Percentiles rank a stretch among this genome's conserved stretches.
phyloP scores from a whole-genome alignment of 2,113 vertebrate species.

The Muscicapa adusta region DNA sequence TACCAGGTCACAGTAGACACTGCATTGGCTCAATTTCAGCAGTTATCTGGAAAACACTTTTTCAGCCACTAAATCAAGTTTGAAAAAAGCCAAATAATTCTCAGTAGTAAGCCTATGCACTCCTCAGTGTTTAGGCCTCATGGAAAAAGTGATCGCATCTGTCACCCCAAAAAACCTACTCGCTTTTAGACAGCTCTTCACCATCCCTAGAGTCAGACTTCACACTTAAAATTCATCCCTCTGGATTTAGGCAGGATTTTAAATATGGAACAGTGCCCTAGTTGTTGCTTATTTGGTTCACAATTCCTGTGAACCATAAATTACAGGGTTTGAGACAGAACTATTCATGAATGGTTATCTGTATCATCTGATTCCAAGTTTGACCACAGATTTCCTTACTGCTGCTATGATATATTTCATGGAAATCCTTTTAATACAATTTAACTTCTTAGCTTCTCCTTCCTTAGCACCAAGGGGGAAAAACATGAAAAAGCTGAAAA shows the following conservation, averaged over 20 bases:
- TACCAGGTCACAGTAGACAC: neutral
- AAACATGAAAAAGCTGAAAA: neutral
- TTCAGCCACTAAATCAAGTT: constrained; percentile 36
- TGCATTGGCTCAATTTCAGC: constrained; percentile 23
- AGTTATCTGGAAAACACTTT: constrained; percentile 49
- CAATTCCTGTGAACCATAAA: neutral
- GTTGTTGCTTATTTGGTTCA: neutral
- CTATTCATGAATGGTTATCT: neutral
- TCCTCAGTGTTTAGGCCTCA: neutral
- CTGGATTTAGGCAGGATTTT: neutral
- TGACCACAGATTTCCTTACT: neutral
- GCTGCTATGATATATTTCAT: neutral
- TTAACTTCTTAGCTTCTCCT: neutral
- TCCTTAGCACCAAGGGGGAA: neutral
- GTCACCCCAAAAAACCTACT: neutral
- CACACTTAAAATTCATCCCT: neutral
- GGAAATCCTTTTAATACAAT: neutral
- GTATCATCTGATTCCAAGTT: neutral
- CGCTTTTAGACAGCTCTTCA: neutral
- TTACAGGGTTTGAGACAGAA: neutral
- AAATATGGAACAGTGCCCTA: neutral
- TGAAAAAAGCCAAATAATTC: constrained; percentile 9
- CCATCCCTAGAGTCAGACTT: neutral
- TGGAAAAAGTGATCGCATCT: neutral
- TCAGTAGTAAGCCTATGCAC: neutral